These are phyloP conservation scores for Ferrisia virgata DNA, from an alignment of 2,888 invertebrate genomes.

Conservation along the genomic window DNA sequence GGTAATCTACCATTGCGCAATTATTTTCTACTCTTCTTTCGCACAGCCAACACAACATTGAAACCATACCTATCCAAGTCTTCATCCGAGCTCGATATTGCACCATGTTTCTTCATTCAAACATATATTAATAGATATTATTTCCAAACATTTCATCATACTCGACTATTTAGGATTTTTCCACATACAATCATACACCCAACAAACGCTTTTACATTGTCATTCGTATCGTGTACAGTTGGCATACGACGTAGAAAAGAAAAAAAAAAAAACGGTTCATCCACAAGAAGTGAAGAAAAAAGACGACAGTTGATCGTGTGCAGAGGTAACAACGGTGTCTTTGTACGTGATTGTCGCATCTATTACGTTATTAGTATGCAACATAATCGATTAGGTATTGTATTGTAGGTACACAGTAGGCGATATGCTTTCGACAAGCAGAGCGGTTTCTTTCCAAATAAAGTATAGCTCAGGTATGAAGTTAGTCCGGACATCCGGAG, in stretches of 20 bases:
- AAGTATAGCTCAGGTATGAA: constrained; percentile 2
- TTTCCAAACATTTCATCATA: background rate
- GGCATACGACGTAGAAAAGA: constrained; percentile 21
- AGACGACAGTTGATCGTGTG: background rate
- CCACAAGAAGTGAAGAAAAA: too few relatives aligned
- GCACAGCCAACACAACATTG: too few relatives aligned
- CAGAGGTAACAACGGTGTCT: constrained; percentile 19
- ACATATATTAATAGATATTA: background rate
- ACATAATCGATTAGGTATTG: constrained; percentile 27
- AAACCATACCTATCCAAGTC: too few relatives aligned
- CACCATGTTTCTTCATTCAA: too few relatives aligned
- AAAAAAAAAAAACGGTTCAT: background rate
- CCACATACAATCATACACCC: background rate
- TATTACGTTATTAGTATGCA: constrained; percentile 33
- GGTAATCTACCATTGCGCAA: too few relatives aligned
- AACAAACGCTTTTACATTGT: background rate
- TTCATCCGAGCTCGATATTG: too few relatives aligned
- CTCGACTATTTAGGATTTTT: background rate
- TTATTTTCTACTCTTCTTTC: too few relatives aligned
- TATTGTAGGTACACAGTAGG: constrained; percentile 36
- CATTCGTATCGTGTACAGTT: background rate
- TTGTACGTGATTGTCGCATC: constrained; percentile 35
- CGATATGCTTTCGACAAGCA: constrained; percentile 34
- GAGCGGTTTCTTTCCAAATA: constrained; percentile 34
- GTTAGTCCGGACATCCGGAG: constrained; percentile 41